A percentile compares a stretch with the other conserved stretches of the same genome.
Evolutionary conservation across 2,797 vertebrate genomes (phyloP).

Genomic region (Hypotaenidia philippensis): DNA sequence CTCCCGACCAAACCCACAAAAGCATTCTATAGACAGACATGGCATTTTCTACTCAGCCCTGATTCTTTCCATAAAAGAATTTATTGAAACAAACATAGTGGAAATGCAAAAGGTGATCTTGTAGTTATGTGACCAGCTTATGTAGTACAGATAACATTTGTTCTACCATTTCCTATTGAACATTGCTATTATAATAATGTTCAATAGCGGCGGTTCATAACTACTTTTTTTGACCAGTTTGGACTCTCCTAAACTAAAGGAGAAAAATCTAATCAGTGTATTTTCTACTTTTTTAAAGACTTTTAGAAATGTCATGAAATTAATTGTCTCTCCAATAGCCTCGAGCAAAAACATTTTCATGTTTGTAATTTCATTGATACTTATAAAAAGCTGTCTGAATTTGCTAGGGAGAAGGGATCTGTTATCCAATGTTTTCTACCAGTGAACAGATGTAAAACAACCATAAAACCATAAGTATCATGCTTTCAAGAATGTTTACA

Average conservation of each 20-base stretch:
- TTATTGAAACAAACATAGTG: neutral
- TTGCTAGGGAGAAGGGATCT: neutral
- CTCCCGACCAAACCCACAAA: neutral
- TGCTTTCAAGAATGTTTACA: constrained; percentile 1
- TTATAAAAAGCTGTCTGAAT: neutral
- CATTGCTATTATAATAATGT: neutral
- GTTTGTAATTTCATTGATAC: neutral
- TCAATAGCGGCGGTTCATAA: neutral
- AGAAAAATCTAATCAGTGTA: neutral
- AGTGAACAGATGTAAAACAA: neutral
- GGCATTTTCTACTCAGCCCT: neutral
- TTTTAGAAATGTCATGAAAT: neutral
- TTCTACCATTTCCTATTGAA: neutral
- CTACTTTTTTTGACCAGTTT: neutral
- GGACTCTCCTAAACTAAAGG: neutral
- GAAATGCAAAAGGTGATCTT: neutral
- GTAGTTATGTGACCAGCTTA: neutral
- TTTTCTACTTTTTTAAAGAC: neutral
- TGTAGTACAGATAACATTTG: neutral
- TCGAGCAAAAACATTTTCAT: neutral
- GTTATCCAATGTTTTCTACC: neutral
- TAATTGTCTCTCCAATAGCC: neutral
- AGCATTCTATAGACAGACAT: neutral
- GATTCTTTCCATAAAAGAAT: neutral
- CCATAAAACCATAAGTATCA: neutral